Evolutionary conservation across 2,888 invertebrate genomes (phyloP), one percentile per base, ranked within the genome.

Genomic region (Zygaena filipendulae): DNA sequence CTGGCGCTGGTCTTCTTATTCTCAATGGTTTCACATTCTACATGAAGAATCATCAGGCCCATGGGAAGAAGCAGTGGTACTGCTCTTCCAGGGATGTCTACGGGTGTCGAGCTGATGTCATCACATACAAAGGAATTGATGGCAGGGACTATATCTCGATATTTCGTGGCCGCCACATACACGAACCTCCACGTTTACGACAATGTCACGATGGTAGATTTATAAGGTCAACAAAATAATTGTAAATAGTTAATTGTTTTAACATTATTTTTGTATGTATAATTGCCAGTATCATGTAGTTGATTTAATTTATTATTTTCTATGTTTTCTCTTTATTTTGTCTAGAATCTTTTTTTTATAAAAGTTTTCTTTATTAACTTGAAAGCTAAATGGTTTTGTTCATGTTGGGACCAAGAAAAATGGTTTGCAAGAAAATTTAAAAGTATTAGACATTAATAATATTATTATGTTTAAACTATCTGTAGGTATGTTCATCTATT

Each of bases 21-120:
- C 55, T 79, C 14, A 72, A 79, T 8, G 77, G 77, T 0, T 77
- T 75, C 38, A 79, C 77, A 6, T 79, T 79, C 42, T 79, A 79
- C 33, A 74, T 77, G 75, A 79, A 79, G 43, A 79, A 79, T 37
- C 75, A 77, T 39, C 77, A 77, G 37, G 77, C 77, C 0, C 72
- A 77, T 36, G 77, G 77, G 2, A 77, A 75, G 40, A 79, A 79
- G 40, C 77, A 79, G 36, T 77, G 77, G 77, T 79, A 79, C 38
- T 79, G 77, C 36, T 77, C 77, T 2, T 74, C 77, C 0, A 63
- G 77, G 34, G 77, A 79, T 7, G 72, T 75, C 24, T 63, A 70
- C 4, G 77, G 77, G 2, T 79, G 77, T 37, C 47, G 77, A 8
- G 75, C 77, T 28, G 77, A 79, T 19, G 77, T 79, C 37, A 75